Base-by-base conservation (phyloP, 2,797 vertebrate genomes). In the Sebastes oblongus region DNA sequence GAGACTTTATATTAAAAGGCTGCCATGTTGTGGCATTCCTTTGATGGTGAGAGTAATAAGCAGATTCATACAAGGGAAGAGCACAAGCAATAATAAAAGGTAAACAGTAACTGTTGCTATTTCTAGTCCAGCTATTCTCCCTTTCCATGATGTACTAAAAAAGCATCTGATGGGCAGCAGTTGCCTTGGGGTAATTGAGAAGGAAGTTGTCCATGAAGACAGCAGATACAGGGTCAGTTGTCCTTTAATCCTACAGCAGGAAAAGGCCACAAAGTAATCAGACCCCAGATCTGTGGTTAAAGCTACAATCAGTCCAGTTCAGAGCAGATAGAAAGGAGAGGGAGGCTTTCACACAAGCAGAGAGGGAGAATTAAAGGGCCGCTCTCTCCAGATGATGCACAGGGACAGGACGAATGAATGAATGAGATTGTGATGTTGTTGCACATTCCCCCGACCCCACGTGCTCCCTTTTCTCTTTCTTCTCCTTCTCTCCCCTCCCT, bases 351-450 rank as follows among this genome's bases (percentile, higher is more conserved):
- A 84, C 80, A 87, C 82, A 80, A 65, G 61, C 64, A 59, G 70
- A 79, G 30, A 66, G 72, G 22, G 50, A 46, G 70, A 92, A 84
- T 90, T 87, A 90, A 91, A 90, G 92, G 71, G 77, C 75, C 71
- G 20, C 55, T 77, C 86, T 91, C 82, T 86, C 86, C 78, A 50
- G 89, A 90, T 82, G 87, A 89, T 91, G 86, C 90, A 83, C 77
- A 36, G 82, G 76, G 87, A 87, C 67, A 27, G 79, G 80, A 77
- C 59, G 24, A 83, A 87, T 82, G 90, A 83, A 90, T 93, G 93
- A 94, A 93, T 89, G 91, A 91, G 88, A 90, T 86, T 91, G 87
- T 91, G 88, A 94, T 92, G 92, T 80, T 93, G 89, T 66, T 83
- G 93, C 93, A 93, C 90, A 93, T 95, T 95, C 90, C 84, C 92